A percentile compares a stretch with the other conserved stretches of the same genome.
Evolutionary conservation across 2,113 vertebrate species (phyloP).

Genomic region (Cavia porcellus): DNA sequence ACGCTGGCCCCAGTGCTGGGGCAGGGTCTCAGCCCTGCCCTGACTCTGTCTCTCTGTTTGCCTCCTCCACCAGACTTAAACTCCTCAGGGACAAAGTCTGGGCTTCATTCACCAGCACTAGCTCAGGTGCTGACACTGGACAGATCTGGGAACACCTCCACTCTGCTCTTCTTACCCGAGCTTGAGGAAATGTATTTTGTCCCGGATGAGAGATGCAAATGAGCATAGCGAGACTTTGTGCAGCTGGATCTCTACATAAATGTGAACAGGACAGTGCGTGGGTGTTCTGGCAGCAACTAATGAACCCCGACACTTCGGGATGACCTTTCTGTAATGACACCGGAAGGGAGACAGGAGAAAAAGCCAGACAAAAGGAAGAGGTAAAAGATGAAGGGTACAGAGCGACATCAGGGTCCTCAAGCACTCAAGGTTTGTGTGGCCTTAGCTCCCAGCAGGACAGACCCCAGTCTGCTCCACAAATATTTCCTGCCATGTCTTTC

Average conservation of each 20-base stretch:
- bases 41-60: not conserved
- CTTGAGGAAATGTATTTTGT: conserved; percentile 15
- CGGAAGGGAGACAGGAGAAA: not conserved
- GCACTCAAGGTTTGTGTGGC: not conserved
- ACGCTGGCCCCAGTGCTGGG: not conserved
- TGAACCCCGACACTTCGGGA: not conserved
- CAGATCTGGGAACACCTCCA: not conserved
- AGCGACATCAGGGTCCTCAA: not conserved
- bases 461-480: not conserved
- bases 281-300: not conserved
- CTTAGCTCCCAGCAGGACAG: not conserved
- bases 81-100: not conserved
- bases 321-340: not conserved
- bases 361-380: not conserved
- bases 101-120: not conserved
- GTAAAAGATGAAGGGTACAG: not conserved
- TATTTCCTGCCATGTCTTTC: not conserved
- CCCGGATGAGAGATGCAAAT: not conserved
- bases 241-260: not conserved
- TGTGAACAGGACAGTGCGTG: not conserved
- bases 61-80: not conserved
- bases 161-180: not conserved
- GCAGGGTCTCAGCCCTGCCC: not conserved
- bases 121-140: not conserved
- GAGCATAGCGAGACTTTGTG: not conserved